phyloP scores from a whole-genome alignment of 2,888 invertebrate genomes.

The Podotricha telesiphe region DNA sequence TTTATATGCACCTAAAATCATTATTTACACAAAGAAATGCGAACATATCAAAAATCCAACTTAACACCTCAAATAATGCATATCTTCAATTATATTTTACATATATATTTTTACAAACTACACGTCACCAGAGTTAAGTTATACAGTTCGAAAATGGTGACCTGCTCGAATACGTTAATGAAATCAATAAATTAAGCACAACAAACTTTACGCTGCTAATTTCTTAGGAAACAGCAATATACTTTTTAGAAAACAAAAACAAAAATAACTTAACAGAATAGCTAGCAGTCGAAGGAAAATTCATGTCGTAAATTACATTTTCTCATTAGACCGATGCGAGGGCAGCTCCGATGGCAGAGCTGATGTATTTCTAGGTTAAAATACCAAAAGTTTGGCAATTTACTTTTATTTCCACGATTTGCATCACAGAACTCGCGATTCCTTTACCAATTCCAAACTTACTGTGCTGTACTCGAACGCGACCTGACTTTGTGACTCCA shows the following conservation, averaged over 20 bases:
- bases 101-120: too few species aligned
- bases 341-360: constrained; percentile 40
- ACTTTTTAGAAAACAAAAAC: background rate
- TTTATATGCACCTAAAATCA: too few species aligned
- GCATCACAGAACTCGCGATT: constrained; percentile 66
- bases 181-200: background rate
- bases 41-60: too few species aligned
- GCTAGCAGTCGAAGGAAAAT: constrained; percentile 5
- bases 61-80: too few species aligned
- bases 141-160: too few species aligned
- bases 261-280: background rate
- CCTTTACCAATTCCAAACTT: constrained; percentile 75
- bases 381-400: constrained; percentile 70
- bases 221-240: background rate
- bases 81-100: too few species aligned
- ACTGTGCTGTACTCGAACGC: constrained; percentile 54
- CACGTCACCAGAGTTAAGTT: too few species aligned
- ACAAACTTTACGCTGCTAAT: background rate
- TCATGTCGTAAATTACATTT: constrained; percentile 43
- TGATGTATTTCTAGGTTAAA: constrained; percentile 52
- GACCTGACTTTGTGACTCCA: constrained; percentile 48
- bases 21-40: too few species aligned
- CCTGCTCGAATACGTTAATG: too few species aligned
- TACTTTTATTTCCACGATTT: constrained; percentile 71
- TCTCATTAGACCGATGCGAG: constrained; percentile 39